Base-by-base conservation (phyloP, 1,140 invertebrate species). In the Cherax destructor region DNA sequence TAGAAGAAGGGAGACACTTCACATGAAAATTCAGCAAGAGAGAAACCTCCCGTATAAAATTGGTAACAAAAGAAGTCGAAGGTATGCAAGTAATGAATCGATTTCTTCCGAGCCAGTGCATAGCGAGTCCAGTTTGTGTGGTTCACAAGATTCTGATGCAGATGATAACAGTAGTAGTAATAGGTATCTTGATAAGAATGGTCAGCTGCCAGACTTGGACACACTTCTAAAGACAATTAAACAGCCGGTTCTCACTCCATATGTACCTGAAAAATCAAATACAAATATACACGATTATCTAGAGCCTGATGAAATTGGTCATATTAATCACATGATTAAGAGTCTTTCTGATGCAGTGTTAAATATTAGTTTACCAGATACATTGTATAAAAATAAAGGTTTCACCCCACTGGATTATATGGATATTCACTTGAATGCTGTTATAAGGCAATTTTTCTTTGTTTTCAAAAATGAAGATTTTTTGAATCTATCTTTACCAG, bases 381-480 rank as follows among this genome's bases (percentile, higher is more conserved):
- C 88, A n/a, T 24, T 92, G 18, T 87, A 91, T 72, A 91, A 86
- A 41, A 90, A 91, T 76, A 86, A 84, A 77, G 88, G 86, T 13
- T 92, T 87, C 81, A 87, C 92, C 18, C 88, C 88, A n/a, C 65
- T 91, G 50, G 92, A 92, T 77, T 87, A 91, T 24, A 86, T 92
- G 84, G 92, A 92, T 50, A 86, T 92, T 24, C 89, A 92, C 69
- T 86, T 90, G 59, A 91, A 91, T 88, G 80, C 88, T 77, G 88
- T 92, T 49, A 87, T 92, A 5, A 76, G 92, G 56, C 92, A 91
- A 49, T 92, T 91, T n/a, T 91, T 87, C 65, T 91, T 92, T 77
- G 80, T 87, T 13, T 92, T 92, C 61, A 92, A 92, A 74, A 92
- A 91, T 89, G 80, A 91, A 76, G 92, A 92, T 61, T 92, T 92